Percentiles rank a stretch among this genome's conserved stretches.
phyloP scores from a whole-genome alignment of 2,888 invertebrate genomes.

The Andrena minutula region DNA sequence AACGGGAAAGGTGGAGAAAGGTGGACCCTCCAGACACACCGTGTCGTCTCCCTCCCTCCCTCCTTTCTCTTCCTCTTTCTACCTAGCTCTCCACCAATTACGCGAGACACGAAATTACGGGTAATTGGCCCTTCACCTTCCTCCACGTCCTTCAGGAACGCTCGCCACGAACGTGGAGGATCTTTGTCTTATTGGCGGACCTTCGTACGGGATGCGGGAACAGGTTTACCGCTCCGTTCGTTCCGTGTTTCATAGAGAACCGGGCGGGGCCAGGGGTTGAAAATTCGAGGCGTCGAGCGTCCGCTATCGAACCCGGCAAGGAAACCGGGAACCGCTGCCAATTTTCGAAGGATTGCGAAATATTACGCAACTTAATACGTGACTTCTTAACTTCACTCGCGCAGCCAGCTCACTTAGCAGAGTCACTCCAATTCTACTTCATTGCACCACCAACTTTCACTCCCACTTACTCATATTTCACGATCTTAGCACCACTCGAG shows the following conservation, averaged over 20 bases:
- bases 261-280: neutral
- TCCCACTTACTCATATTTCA: too few species aligned
- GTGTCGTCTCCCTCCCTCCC: neutral
- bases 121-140: conserved; percentile 71
- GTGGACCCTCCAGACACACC: conserved; percentile 53
- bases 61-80: conserved; percentile 35
- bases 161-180: conserved; percentile 48
- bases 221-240: conserved; percentile 43
- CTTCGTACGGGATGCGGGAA: conserved; percentile 49
- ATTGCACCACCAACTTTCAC: too few species aligned
- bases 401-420: too few species aligned
- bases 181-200: conserved; percentile 57
- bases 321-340: too few species aligned
- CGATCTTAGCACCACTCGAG: too few species aligned
- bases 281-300: conserved; percentile 1
- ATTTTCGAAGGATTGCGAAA: too few species aligned
- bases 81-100: conserved; percentile 64
- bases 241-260: conserved; percentile 39
- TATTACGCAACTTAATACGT: too few species aligned
- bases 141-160: conserved; percentile 61
- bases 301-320: neutral
- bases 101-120: conserved; percentile 69
- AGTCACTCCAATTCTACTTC: too few species aligned
- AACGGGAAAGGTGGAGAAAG: conserved; percentile 37
- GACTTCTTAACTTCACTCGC: too few species aligned